phyloP scores from a whole-genome alignment of 64 coral and sea anemone species.

The Trachythela sp. region DNA sequence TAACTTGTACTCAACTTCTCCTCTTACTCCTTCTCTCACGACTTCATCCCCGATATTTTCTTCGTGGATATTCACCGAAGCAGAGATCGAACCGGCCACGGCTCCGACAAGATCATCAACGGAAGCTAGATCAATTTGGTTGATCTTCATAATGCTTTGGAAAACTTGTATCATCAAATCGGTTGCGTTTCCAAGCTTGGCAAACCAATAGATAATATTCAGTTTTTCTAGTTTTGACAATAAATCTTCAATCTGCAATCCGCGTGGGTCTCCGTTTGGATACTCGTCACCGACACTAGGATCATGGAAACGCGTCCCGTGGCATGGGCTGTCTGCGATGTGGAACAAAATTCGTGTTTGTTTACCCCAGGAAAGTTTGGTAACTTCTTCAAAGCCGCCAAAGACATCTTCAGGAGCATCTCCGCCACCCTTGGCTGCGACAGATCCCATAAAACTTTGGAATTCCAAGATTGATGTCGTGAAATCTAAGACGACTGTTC shows the following conservation, averaged over 20 bases:
- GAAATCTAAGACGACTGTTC: neutral
- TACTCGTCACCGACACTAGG: neutral
- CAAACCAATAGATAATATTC: neutral
- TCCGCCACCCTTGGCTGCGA: neutral
- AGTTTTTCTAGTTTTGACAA: neutral
- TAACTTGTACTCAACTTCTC: neutral
- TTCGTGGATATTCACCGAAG: neutral
- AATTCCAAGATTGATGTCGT: neutral
- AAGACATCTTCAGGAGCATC: neutral
- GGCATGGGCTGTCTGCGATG: neutral
- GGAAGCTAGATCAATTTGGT: neutral
- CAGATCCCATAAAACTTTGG: neutral
- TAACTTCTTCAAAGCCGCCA: neutral
- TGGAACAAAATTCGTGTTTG: conserved; percentile 8
- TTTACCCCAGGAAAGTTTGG: neutral
- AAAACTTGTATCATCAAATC: conserved; percentile 1
- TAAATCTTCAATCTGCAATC: neutral
- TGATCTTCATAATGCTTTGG: neutral
- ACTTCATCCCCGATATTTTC: neutral
- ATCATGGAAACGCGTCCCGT: neutral
- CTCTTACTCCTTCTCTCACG: neutral
- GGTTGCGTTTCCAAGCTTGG: neutral
- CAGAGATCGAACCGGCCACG: neutral
- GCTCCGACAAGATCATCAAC: neutral
- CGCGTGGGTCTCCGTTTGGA: neutral